These are phyloP conservation scores for Lydus trimaculatus DNA, from an alignment of 2,888 invertebrate genomes.

Conservation along the genomic window DNA sequence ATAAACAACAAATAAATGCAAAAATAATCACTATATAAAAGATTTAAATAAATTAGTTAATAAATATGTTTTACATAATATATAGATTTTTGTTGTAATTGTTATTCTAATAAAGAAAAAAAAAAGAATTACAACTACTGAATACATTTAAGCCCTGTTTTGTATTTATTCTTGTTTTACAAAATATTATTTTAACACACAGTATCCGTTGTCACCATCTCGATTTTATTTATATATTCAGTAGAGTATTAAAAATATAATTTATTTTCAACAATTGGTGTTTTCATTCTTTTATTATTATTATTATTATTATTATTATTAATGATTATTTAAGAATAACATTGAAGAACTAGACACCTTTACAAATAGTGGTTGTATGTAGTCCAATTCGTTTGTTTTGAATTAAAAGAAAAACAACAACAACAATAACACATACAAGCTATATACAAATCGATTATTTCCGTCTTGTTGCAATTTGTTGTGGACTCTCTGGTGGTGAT, in stretches of 20 bases:
- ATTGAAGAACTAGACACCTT: background rate
- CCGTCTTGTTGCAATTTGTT: constrained; percentile 54
- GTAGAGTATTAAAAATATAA: constrained; percentile 1
- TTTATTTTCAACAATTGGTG: background rate
- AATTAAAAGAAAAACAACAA: background rate
- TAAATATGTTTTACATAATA: background rate
- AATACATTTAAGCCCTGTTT: background rate
- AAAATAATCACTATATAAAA: background rate
- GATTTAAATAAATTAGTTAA: background rate
- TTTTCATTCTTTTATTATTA: background rate
- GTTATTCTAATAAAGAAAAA: background rate
- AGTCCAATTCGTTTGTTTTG: too few relatives aligned
- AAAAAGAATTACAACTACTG: background rate
- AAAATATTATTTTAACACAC: background rate
- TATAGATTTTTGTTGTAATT: background rate
- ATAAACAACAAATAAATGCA: background rate
- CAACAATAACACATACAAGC: background rate
- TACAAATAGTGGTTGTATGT: background rate
- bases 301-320: background rate
- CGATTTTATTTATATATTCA: background rate
- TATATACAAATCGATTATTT: constrained; percentile 32
- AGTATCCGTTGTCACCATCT: background rate
- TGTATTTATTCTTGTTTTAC: background rate
- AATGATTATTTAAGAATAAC: background rate
- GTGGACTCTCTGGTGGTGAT: constrained; percentile 59